Evolutionary conservation across 30 jellyfish, hydroid and myxozoan genomes (phyloP).

Genomic region (Rhopilema esculentum): DNA sequence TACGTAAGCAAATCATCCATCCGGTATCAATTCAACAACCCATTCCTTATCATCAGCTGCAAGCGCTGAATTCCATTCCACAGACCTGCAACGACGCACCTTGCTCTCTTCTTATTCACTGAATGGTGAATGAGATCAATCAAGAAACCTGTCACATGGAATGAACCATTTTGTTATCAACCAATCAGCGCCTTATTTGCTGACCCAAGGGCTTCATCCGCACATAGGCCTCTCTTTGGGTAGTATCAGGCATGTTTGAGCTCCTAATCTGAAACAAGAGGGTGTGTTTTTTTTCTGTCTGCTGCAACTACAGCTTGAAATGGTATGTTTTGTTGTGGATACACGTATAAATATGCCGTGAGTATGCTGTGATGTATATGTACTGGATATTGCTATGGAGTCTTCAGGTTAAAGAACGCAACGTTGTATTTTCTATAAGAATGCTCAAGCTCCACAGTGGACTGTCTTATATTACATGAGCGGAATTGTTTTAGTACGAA

Average conservation of each 20-base stretch:
- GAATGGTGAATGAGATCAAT: slow-evolving; percentile 39
- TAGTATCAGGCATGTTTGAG: neutral
- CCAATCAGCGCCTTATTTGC: slow-evolving; percentile 50
- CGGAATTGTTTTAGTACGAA: neutral
- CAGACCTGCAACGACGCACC: slow-evolving; percentile 65
- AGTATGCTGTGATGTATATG: too few species aligned
- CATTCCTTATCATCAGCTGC: slow-evolving; percentile 2
- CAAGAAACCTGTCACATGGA: slow-evolving; percentile 45
- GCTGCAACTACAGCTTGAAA: neutral
- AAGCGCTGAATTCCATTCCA: neutral
- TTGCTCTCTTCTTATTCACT: slow-evolving; percentile 6
- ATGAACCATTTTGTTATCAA: slow-evolving; percentile 19
- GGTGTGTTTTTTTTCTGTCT: neutral
- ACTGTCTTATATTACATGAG: neutral
- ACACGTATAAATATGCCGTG: too few species aligned
- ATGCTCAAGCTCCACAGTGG: neutral
- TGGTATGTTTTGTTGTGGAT: neutral
- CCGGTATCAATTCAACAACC: neutral
- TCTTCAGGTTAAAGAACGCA: neutral
- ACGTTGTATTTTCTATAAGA: neutral
- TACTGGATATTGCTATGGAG: too few species aligned
- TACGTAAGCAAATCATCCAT: slow-evolving; percentile 3
- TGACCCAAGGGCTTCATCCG: slow-evolving; percentile 46
- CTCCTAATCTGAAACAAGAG: neutral
- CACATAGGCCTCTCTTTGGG: neutral